phyloP scores from a whole-genome alignment of 2,113 vertebrate species.

The Nipponia nippon region DNA sequence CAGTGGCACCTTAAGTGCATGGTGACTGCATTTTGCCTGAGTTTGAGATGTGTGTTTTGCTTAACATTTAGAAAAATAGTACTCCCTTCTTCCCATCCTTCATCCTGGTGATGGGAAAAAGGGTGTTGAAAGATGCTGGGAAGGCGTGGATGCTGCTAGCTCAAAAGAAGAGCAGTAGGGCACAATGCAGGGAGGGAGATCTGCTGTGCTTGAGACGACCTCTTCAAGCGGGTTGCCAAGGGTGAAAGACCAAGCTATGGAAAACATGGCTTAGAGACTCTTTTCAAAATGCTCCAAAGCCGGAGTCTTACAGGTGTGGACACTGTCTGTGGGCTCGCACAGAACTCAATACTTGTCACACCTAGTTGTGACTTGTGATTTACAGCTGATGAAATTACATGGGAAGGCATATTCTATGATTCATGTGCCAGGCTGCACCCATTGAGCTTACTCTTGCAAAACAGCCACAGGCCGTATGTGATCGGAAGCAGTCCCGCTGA shows the following conservation, averaged over 20 bases:
- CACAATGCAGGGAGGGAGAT: background rate
- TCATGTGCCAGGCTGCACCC: background rate
- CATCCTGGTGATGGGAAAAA: background rate
- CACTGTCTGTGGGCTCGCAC: accelerated
- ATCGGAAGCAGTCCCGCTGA: accelerated
- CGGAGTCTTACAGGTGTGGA: background rate
- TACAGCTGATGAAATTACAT: accelerated
- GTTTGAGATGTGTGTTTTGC: background rate
- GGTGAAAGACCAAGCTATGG: background rate
- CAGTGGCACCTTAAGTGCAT: background rate
- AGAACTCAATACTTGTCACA: background rate
- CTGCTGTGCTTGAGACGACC: background rate
- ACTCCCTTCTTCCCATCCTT: background rate
- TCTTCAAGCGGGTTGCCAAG: background rate
- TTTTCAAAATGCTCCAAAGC: background rate
- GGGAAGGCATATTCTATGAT: background rate
- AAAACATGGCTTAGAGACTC: background rate
- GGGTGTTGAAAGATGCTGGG: background rate
- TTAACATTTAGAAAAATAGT: background rate
- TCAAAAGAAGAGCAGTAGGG: background rate
- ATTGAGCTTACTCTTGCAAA: background rate
- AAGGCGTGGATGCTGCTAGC: background rate
- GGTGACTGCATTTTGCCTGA: background rate
- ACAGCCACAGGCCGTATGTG: accelerated
- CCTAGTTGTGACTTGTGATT: background rate